Base-by-base conservation (phyloP, 1,140 invertebrate species). In the Neelides sp. region DNA sequence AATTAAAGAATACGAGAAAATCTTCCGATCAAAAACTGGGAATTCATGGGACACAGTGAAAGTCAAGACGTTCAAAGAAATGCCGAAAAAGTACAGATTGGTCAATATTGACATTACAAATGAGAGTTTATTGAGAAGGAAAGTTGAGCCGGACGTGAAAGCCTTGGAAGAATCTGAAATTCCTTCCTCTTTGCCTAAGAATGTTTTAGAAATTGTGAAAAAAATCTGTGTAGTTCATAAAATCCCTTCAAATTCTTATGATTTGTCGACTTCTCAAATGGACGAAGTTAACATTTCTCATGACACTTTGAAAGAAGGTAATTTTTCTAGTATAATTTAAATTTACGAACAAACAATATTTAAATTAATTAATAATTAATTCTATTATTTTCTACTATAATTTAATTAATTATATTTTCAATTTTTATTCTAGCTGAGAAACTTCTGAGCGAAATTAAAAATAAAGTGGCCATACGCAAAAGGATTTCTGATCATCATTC, bases 21-120 rank as follows among this genome's bases (percentile, higher is more conserved):
- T 75, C 43, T 75, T 74, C 59, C 66, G 65, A 48, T 61, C 67
- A 12, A 76, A 75, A 64, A 68, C 69, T 34, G 72, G 71, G 42
- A 73, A 75, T 55, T 61, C 62, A 17, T 75, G 73, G 72, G 59
- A 63, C 41, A 64, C 68, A 52, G 35, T 71, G 2, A 63, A 65
- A 39, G n/a, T n/a, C n/a, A 65, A 58, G 63, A 69, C 41, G 62
- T 69, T 62, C 46, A 61, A 22, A 47, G 60, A 17, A 50, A 62
- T 53, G 58, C 65, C 51, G 5, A 69, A 69, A 55, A 74, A 73
- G 48, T 75, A 75, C 55, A 62, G 68, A 17, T 52, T 74, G 17
- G 66, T 74, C 12, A 56, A 65, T 32, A 40, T 58, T 10, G 53
- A 65, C 65, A 23, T 61, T 19, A 47, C 57, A 61, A 42, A 56